phyloP scores from a whole-genome alignment of 2,888 invertebrate species.

The Mechanitis messenoides region DNA sequence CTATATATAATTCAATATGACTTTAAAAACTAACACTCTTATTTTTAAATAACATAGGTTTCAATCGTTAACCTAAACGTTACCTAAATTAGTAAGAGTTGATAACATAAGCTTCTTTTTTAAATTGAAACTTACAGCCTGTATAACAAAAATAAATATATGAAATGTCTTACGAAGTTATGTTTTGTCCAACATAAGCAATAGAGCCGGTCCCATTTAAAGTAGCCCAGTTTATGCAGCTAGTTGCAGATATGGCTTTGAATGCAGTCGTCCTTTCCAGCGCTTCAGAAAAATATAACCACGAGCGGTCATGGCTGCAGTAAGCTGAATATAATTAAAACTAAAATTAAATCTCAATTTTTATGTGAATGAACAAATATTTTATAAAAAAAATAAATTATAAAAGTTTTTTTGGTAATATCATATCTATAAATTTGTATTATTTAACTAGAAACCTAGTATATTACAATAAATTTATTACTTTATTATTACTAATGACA shows the following conservation, averaged over 20 bases:
- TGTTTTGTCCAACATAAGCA: conserved; percentile 27
- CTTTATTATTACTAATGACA: no score
- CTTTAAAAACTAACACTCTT: no score
- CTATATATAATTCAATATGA: no score
- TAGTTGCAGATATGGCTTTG: conserved; percentile 47
- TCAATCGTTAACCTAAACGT: no score
- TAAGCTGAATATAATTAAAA: conserved; percentile 43
- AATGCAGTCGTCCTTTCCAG: conserved; percentile 40
- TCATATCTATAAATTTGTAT: no score
- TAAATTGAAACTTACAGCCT: no score
- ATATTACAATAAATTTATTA: no score
- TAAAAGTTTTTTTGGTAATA: no score
- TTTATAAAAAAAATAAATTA: neutral
- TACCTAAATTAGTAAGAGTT: no score
- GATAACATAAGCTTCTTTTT: neutral
- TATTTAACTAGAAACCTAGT: no score
- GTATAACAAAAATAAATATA: neutral
- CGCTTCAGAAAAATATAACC: conserved; percentile 60
- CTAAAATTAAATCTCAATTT: no score
- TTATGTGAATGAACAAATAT: neutral
- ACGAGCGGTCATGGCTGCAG: conserved; percentile 65
- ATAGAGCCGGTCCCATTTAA: conserved; percentile 19
- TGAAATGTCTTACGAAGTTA: conserved; percentile 29
- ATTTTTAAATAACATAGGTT: no score
- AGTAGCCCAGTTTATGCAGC: conserved; percentile 54